Evolutionary conservation across 2,888 invertebrate genomes (phyloP).

Genomic region (Xylocampa areola): DNA sequence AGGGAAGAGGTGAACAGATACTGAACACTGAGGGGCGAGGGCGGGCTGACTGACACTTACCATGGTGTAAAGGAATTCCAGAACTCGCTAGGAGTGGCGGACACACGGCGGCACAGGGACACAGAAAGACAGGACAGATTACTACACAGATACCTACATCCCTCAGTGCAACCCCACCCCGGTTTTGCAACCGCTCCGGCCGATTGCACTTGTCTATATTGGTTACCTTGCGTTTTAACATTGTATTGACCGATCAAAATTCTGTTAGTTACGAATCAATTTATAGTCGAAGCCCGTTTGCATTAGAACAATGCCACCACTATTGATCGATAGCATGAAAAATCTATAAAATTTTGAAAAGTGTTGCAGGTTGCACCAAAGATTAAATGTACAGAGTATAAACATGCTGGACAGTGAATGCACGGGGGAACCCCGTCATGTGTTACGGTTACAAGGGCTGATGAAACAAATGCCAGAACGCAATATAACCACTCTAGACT

Average conservation of each 20-base stretch:
- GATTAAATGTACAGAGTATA: slow-evolving; percentile 70
- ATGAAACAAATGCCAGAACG: slow-evolving; percentile 88
- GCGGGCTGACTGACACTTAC: slow-evolving; percentile 95
- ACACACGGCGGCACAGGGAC: slow-evolving; percentile 92
- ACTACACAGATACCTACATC: slow-evolving; percentile 91
- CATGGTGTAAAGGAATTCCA: slow-evolving; percentile 99
- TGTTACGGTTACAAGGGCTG: slow-evolving; percentile 72
- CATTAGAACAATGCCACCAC: slow-evolving; percentile 88
- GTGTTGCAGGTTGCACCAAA: slow-evolving; percentile 77
- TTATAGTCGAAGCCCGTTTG: slow-evolving; percentile 85
- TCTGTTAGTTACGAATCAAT: slow-evolving; percentile 67
- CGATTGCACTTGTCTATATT: slow-evolving; percentile 86
- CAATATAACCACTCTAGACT: slow-evolving; percentile 90
- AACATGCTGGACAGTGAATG: slow-evolving; percentile 81
- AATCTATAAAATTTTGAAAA: slow-evolving; percentile 48
- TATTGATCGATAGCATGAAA: slow-evolving; percentile 56
- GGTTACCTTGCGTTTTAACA: slow-evolving; percentile 89
- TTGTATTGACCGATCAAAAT: slow-evolving; percentile 75
- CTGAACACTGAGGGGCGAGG: slow-evolving; percentile 90
- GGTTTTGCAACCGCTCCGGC: slow-evolving; percentile 83
- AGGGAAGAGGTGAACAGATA: slow-evolving; percentile 89
- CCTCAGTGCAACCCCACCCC: slow-evolving; percentile 90
- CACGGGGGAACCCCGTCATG: slow-evolving; percentile 74
- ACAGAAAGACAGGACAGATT: slow-evolving; percentile 92
- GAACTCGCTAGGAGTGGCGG: slow-evolving; percentile 97